Percentiles rank a stretch among this genome's conserved stretches.
These are phyloP conservation scores for Vespertilio murinus DNA, from an alignment of 2,797 vertebrate genomes.

Conservation along the genomic window DNA sequence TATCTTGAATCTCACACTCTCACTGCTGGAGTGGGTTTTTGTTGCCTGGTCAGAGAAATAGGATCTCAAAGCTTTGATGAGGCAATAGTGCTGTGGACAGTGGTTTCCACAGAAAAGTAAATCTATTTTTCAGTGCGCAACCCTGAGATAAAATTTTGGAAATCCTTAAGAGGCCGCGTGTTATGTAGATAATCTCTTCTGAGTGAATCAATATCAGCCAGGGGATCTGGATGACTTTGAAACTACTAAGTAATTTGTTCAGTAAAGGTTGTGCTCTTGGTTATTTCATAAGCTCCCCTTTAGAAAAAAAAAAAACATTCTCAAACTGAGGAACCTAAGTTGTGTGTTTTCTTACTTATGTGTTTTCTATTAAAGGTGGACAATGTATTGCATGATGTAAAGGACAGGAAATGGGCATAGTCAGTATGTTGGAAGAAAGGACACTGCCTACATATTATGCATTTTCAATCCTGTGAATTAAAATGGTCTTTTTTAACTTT, in stretches of 20 bases:
- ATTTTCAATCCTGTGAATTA: not conserved
- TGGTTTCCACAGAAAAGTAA: conserved; percentile 16
- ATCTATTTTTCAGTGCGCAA: conserved; percentile 54
- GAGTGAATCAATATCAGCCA: not conserved
- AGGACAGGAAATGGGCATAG: not conserved
- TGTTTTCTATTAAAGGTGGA: not conserved
- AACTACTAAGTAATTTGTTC: conserved; percentile 40
- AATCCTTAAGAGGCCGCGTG: not conserved
- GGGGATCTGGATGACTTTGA: not conserved
- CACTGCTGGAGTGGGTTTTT: accelerated
- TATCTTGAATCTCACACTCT: not conserved
- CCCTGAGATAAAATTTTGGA: conserved; percentile 58
- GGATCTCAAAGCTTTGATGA: not conserved
- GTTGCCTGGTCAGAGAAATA: not conserved
- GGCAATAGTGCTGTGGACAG: not conserved
- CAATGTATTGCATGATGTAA: not conserved
- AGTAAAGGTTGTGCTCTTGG: not conserved
- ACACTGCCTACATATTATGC: not conserved
- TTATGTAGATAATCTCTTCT: conserved; percentile 54
- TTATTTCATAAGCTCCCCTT: not conserved
- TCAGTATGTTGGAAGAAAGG: not conserved
- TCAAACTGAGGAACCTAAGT: not conserved
- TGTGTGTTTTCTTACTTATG: not conserved
- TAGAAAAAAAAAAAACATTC: not conserved
- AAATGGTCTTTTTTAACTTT: not conserved